Conservation (phyloP, 2,888 invertebrate genomes). For the Eulithis prunata region DNA sequence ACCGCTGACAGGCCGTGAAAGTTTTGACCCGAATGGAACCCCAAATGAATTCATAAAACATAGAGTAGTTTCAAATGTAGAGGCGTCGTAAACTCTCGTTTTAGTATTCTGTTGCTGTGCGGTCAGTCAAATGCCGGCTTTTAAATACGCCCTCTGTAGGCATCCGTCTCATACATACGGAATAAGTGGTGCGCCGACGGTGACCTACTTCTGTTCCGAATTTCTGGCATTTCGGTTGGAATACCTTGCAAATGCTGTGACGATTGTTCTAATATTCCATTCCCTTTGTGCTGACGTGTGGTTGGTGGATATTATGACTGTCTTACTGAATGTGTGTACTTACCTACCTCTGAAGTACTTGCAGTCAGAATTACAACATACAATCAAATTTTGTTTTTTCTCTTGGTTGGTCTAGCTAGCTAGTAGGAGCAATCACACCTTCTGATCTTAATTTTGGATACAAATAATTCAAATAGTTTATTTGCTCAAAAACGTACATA, state of each 20-base stretch:
- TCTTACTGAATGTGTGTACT: not conserved
- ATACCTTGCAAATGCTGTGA: conserved; percentile 39
- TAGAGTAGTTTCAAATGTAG: conserved; percentile 38
- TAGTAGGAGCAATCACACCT: too few species aligned
- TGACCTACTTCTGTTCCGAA: conserved; percentile 55
- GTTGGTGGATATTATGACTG: conserved; percentile 15
- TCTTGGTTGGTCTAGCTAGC: too few species aligned
- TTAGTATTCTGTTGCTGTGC: conserved; percentile 61
- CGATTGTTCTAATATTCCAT: conserved; percentile 42
- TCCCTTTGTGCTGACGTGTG: conserved; percentile 37
- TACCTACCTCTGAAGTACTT: too few species aligned
- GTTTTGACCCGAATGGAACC: conserved; percentile 23
- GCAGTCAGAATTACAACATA: too few species aligned
- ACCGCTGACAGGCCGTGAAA: conserved; percentile 20
- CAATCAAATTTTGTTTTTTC: too few species aligned
- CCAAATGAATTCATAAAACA: conserved; percentile 37
- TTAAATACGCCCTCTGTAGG: conserved; percentile 68
- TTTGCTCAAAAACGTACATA: not conserved
- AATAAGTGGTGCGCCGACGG: conserved; percentile 59
- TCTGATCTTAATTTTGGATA: too few species aligned
- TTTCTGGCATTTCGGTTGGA: conserved; percentile 39
- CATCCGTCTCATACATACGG: conserved; percentile 74
- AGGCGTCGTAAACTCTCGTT: conserved; percentile 46
- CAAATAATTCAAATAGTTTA: too few species aligned
- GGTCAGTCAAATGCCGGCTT: conserved; percentile 71